Percentiles rank a stretch among this genome's conserved stretches.
phyloP scores from a whole-genome alignment of 2,797 vertebrate species.

The Mormyrops attenuatus region DNA sequence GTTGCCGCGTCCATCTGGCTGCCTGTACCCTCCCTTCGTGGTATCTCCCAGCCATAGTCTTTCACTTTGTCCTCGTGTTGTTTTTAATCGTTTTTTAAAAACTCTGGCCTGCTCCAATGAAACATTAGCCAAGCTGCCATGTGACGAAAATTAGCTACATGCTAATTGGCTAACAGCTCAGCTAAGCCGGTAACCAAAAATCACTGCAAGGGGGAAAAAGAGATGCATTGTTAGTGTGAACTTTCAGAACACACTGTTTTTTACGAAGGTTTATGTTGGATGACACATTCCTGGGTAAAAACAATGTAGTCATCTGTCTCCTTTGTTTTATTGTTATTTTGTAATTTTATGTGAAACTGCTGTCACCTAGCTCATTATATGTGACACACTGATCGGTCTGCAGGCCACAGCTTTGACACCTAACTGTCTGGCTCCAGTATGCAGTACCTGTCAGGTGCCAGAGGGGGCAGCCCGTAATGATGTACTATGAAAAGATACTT shows the following conservation, averaged over 20 bases:
- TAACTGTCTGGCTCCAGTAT: not conserved
- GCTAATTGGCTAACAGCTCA: not conserved
- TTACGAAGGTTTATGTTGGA: too few species aligned
- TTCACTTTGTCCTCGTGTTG: not conserved
- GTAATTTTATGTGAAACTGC: not conserved
- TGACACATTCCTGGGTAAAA: too few species aligned
- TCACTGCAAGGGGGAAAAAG: not conserved
- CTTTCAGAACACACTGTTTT: not conserved
- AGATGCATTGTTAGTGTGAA: not conserved
- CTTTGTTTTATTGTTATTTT: conserved; percentile 3
- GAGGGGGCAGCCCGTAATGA: not conserved
- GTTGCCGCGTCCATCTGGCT: not conserved
- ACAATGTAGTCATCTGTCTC: not conserved
- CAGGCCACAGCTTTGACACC: not conserved
- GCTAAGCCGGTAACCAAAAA: not conserved
- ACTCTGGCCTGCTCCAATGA: not conserved
- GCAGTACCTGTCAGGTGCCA: not conserved
- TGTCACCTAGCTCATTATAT: not conserved
- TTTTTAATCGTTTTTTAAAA: not conserved
- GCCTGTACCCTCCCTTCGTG: not conserved
- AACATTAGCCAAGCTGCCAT: conserved; percentile 11
- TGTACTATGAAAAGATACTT: not conserved
- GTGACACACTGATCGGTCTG: not conserved
- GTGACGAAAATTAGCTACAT: not conserved
- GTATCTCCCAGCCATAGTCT: not conserved